These are phyloP conservation scores for Spisula subtruncata DNA, from an alignment of 2,888 invertebrate genomes.

Conservation along the genomic window DNA sequence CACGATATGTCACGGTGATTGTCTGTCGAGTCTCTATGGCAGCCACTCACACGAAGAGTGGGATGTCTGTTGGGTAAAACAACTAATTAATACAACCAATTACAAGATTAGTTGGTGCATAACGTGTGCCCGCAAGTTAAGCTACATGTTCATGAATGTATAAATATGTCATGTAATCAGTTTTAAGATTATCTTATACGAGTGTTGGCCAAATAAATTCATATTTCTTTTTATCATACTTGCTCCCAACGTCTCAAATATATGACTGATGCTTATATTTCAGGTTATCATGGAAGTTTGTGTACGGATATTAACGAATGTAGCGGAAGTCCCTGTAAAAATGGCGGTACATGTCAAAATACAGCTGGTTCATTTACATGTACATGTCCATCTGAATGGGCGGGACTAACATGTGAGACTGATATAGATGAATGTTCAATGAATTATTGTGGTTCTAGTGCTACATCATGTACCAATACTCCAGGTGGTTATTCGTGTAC, in stretches of 20 bases:
- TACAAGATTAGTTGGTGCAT: too few species aligned
- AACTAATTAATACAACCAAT: too few species aligned
- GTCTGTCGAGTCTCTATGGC: too few species aligned
- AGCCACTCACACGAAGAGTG: too few species aligned
- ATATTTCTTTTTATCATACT: background rate
- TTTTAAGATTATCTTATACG: too few species aligned
- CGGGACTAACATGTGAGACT: slow-evolving; percentile 22
- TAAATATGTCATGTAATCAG: too few species aligned
- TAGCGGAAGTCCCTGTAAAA: slow-evolving; percentile 7
- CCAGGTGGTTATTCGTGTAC: slow-evolving; percentile 31
- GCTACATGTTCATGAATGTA: too few species aligned
- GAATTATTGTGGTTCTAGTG: slow-evolving; percentile 16
- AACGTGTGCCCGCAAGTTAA: too few species aligned
- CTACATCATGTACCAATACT: slow-evolving; percentile 67
- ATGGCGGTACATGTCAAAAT: slow-evolving; percentile 34
- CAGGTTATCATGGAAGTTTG: slow-evolving; percentile 29
- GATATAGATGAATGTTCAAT: slow-evolving; percentile 39
- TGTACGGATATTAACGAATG: slow-evolving; percentile 33
- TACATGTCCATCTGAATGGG: slow-evolving; percentile 25
- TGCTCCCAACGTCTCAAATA: background rate
- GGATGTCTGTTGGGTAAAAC: too few species aligned
- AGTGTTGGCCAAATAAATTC: background rate
- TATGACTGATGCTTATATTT: background rate
- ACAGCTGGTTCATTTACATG: slow-evolving; percentile 39
- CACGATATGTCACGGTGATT: too few species aligned